Evolutionary conservation across 2,888 invertebrate species (phyloP).

Genomic region (Parascotia fuliginaria): DNA sequence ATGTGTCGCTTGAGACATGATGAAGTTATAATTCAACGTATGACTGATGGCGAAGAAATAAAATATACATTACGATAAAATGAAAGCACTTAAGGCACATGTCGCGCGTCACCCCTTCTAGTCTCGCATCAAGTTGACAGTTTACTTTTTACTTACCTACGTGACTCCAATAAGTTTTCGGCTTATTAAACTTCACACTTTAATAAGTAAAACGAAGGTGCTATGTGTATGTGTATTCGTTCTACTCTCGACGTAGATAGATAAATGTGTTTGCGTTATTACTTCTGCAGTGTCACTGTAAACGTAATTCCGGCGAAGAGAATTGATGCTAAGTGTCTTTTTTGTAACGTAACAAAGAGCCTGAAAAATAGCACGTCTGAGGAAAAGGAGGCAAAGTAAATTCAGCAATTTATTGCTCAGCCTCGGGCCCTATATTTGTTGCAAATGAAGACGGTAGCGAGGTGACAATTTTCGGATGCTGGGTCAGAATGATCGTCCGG

Average conservation of each 20-base stretch:
- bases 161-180: slow-evolving; percentile 9
- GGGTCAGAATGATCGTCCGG: slow-evolving; percentile 72
- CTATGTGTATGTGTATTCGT: not conserved
- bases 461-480: slow-evolving; percentile 81
- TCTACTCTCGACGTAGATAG: slow-evolving; percentile 1
- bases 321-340: slow-evolving; percentile 72
- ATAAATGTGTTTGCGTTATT: slow-evolving; percentile 26
- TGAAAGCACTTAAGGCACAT: slow-evolving; percentile 51
- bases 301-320: slow-evolving; percentile 59
- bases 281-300: slow-evolving; percentile 31
- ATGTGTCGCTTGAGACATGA: slow-evolving; percentile 13
- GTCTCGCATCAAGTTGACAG: slow-evolving; percentile 28
- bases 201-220: slow-evolving; percentile 4
- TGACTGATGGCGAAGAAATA: slow-evolving; percentile 35
- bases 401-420: slow-evolving; percentile 79
- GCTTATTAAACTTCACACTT: slow-evolving; percentile 12
- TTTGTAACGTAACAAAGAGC: slow-evolving; percentile 74
- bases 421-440: slow-evolving; percentile 78
- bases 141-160: slow-evolving; percentile 32
- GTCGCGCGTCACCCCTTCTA: slow-evolving; percentile 50
- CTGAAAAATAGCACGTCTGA: slow-evolving; percentile 78
- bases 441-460: slow-evolving; percentile 81
- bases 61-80: slow-evolving; percentile 48
- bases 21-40: slow-evolving; percentile 24
- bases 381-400: slow-evolving; percentile 74